Evolutionary conservation across 2,113 vertebrate genomes (phyloP), one percentile per base, ranked within the genome.

Genomic region (Gallinago media): DNA sequence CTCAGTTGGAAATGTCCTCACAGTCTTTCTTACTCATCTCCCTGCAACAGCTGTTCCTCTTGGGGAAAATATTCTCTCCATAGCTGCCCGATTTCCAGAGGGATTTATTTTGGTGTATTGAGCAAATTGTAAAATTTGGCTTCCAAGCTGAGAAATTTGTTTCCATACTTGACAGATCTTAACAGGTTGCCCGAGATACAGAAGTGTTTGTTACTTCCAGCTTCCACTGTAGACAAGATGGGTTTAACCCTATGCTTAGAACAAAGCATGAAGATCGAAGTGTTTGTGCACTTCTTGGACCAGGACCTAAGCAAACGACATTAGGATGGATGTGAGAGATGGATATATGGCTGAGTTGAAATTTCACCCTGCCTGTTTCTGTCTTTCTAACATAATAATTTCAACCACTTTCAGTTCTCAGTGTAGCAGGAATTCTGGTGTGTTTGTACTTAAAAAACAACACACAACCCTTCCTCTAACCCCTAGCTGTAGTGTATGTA

Each of bases 391-490:
- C 15, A 62, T 0, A 0, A 78, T 7, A 4, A 40, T 49, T 40
- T 78, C 8, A 81, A 50, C 75, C 4, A 15, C 67, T 72, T 72
- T 65, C n/a, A 65, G 36, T 76, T 87, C 85, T 65, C 44, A 92
- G 40, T 4, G 61, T 2, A 47, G 25, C 8, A 7, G 2, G 9
- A 75, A 19, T 73, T 88, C 49, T 76, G 15, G 4, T 61, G 36
- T 18, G 10, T 65, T 56, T 92, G 5, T 36, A n/a, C 7, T 49
- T 58, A 68, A 86, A 44, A 71, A 58, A 9, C 2, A 32, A 25
- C 15, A 59, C 38, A 16, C 12, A 19, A 9, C 3, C 3, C 12
- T 5, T 6, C 2, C 6, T 52, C 25, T 26, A 52, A 3, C 4
- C 8, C 21, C 4, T 16, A 50, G 77, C 25, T 9, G 14, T 9